A percentile compares a stretch with the other conserved stretches of the same genome.
phyloP scores from a whole-genome alignment of 1,140 invertebrate genomes.

The Drosophila prosaltans region DNA sequence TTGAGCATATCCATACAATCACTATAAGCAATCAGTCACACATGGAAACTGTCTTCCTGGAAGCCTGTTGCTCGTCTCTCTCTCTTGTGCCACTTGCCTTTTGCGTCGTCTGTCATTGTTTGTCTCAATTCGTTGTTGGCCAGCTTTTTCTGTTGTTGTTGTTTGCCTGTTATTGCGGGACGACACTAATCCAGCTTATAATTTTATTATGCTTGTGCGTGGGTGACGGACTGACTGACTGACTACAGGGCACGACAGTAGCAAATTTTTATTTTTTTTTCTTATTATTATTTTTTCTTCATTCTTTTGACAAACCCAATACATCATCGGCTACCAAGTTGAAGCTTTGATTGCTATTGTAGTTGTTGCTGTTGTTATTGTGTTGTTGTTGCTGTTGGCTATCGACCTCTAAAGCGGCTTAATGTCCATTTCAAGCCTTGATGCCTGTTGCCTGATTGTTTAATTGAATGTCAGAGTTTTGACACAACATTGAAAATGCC shows the following conservation, averaged over 20 bases:
- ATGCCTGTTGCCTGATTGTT: slow-evolving; percentile 55
- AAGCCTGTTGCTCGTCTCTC: not conserved
- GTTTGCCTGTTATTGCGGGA: slow-evolving; percentile 33
- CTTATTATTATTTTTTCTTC: not conserved
- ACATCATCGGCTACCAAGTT: slow-evolving; percentile 20
- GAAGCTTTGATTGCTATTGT: not conserved
- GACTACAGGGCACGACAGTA: not conserved
- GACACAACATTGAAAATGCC: slow-evolving; percentile 17
- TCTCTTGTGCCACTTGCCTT: slow-evolving; percentile 29
- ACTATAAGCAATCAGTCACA: slow-evolving; percentile 76
- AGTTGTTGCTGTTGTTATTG: slow-evolving; percentile 36
- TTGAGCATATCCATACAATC: slow-evolving; percentile 38
- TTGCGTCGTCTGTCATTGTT: slow-evolving; percentile 70
- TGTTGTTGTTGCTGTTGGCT: slow-evolving; percentile 13
- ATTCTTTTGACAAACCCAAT: slow-evolving; percentile 14
- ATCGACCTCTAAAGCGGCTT: slow-evolving; percentile 54
- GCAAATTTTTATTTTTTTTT: slow-evolving; percentile 2
- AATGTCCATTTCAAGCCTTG: slow-evolving; percentile 32
- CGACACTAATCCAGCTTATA: slow-evolving; percentile 80
- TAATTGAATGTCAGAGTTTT: slow-evolving; percentile 52
- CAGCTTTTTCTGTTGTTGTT: slow-evolving; percentile 18
- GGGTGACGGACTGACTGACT: slow-evolving; percentile 8
- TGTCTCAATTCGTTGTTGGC: slow-evolving; percentile 64
- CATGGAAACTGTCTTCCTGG: slow-evolving; percentile 38
- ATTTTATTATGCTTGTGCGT: slow-evolving; percentile 63